Percentiles rank a stretch among this genome's conserved stretches.
These are phyloP conservation scores for Promerops cafer DNA, from an alignment of 2,113 vertebrate species.

Conservation along the genomic window DNA sequence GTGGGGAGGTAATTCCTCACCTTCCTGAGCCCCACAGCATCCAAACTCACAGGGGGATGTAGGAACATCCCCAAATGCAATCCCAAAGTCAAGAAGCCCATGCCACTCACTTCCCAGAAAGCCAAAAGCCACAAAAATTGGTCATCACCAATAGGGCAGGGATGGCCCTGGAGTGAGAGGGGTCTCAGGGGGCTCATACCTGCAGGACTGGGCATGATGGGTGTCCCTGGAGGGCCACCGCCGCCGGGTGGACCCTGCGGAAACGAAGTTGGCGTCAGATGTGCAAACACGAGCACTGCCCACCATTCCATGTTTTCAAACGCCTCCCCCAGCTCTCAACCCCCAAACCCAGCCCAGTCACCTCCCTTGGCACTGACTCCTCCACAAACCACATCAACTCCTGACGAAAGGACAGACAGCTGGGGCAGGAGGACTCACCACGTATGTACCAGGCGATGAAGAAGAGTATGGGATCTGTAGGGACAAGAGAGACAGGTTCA, in stretches of 20 bases:
- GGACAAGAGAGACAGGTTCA: slow-evolving; percentile 4
- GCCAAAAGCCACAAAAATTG: background rate
- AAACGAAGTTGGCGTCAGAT: background rate
- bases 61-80: background rate
- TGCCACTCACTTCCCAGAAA: rapidly evolving
- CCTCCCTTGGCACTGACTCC: rapidly evolving
- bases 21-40: background rate
- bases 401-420: rapidly evolving
- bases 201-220: slow-evolving; percentile 98
- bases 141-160: background rate
- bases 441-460: slow-evolving; percentile 96
- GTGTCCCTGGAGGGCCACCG: slow-evolving; percentile 94
- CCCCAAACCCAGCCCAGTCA: background rate
- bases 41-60: background rate
- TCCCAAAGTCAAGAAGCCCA: background rate
- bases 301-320: rapidly evolving
- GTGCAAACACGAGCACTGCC: rapidly evolving
- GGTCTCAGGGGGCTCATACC: slow-evolving; percentile 61
- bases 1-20: background rate
- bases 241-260: slow-evolving; percentile 91
- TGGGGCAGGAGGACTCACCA: slow-evolving; percentile 77
- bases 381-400: rapidly evolving
- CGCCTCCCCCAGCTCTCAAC: rapidly evolving
- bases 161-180: background rate
- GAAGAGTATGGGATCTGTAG: slow-evolving; percentile 96